Evolutionary conservation across 2,113 vertebrate species (phyloP), one percentile per base, ranked within the genome.

Genomic region (Anolis sagrei): DNA sequence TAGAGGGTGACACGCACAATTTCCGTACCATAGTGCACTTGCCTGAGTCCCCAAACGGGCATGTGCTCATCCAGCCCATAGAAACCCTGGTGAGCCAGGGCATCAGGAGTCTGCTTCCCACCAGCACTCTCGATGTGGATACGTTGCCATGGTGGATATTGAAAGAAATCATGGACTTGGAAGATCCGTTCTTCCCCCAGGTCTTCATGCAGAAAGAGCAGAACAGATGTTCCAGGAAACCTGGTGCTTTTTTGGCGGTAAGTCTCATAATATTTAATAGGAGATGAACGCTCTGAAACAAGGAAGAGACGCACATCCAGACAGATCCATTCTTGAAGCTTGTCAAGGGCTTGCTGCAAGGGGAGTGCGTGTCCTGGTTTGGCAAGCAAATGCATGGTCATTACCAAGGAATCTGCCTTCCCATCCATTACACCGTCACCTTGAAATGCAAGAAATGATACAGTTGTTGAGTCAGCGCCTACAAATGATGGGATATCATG

Each of bases 21-120:
- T 83, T 99, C 98, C 0, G 96, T 90, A 25, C 98, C 97, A 0
- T 96, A 91, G 84, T 93, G 97, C 82, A 96, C 97, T 3, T 96
- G 95, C 61, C 98, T 94, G 75, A 99, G 93, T 1, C 97, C 98
- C 98, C 98, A 99, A 84, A 98, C 94, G 0, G 99, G 98, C 98
- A 99, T 97, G 54, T 97, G 97, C 3, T 90, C 91, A 0, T 98
- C 98, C 93, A 99, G 93, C 49, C 97, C 91, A 2, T 98, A 99
- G 91, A 98, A 98, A 84, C 98, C 97, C 88, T 97, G 96, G 8
- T 92, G 94, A 87, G 94, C 95, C 2, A 97, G 93, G 27, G 92
- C 88, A 79, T 86, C 96, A 8, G 88, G 94, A 23, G 89, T 85
- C 29, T 93, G 88, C 27, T 86, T 90, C 48, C 90, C 91, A 0